These are phyloP conservation scores for Choristoneura fumiferana DNA, from an alignment of 1,140 invertebrate genomes.

Conservation along the genomic window DNA sequence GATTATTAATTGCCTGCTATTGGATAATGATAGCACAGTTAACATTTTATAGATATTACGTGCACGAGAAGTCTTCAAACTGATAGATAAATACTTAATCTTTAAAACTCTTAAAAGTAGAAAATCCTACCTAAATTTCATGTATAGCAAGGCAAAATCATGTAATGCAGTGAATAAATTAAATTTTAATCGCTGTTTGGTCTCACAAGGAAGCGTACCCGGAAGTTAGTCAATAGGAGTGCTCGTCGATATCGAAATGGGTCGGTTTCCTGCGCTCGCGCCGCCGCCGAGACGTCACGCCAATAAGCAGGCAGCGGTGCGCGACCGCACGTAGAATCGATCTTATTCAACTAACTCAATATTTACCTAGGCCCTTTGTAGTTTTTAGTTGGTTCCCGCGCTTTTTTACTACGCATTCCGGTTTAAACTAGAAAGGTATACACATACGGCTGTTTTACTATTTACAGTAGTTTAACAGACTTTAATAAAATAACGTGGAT, in stretches of 20 bases:
- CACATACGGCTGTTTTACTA: no score
- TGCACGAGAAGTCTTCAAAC: no score
- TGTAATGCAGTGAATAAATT: neutral
- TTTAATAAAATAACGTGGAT: no score
- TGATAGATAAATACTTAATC: no score
- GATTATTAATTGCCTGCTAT: no score
- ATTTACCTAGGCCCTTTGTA: conserved; percentile 32
- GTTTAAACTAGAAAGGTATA: neutral
- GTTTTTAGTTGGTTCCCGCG: conserved; percentile 4
- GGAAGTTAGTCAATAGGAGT: conserved; percentile 27
- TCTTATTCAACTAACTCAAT: conserved; percentile 43
- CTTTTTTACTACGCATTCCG: conserved; percentile 12
- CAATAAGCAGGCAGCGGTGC: conserved; percentile 26
- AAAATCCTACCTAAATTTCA: no score
- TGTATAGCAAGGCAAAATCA: conserved; percentile 4
- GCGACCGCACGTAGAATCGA: conserved; percentile 39
- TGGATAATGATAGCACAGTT: no score
- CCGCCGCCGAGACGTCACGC: conserved; percentile 25
- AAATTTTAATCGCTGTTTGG: neutral
- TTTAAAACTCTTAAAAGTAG: no score
- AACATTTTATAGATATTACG: no score
- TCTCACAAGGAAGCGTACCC: conserved; percentile 27
- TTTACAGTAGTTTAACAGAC: no score
- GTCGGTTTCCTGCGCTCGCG: conserved; percentile 37
- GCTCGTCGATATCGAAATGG: conserved; percentile 30